Evolutionary conservation across 2,113 vertebrate species (phyloP).

Genomic region (Erythrocercus mccallii): DNA sequence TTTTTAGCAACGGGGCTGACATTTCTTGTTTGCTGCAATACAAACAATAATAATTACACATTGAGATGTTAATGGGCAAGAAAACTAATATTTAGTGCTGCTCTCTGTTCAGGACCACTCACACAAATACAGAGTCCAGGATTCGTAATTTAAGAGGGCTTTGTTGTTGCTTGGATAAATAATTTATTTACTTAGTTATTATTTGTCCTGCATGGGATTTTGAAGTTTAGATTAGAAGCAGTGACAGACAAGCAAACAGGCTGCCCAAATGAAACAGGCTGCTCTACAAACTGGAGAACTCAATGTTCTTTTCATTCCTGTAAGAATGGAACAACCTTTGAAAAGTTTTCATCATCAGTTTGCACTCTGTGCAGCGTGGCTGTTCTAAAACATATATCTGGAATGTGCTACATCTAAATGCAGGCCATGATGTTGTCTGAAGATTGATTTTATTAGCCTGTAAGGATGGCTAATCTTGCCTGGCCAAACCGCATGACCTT

Average conservation of each 20-base stretch:
- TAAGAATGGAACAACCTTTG: neutral
- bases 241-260: neutral
- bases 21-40: conserved; percentile 14
- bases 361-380: neutral
- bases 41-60: conserved; percentile 58
- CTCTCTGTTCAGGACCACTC: neutral
- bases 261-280: neutral
- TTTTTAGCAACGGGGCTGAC: neutral
- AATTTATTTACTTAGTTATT: neutral
- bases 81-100: conserved; percentile 10
- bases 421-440: neutral
- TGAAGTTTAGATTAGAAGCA: neutral
- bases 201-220: neutral
- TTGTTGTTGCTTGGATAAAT: neutral
- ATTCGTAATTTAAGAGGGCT: neutral
- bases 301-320: neutral
- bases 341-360: neutral
- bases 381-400: neutral
- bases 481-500: conserved; percentile 18
- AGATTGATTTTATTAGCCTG: neutral
- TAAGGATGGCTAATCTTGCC: conserved; percentile 16
- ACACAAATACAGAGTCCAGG: neutral
- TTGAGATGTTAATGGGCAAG: neutral
- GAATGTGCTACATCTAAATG: neutral
- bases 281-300: neutral